Evolutionary conservation across 2,888 invertebrate species (phyloP), one percentile per base, ranked within the genome.

Genomic region (Sesamia inferens): DNA sequence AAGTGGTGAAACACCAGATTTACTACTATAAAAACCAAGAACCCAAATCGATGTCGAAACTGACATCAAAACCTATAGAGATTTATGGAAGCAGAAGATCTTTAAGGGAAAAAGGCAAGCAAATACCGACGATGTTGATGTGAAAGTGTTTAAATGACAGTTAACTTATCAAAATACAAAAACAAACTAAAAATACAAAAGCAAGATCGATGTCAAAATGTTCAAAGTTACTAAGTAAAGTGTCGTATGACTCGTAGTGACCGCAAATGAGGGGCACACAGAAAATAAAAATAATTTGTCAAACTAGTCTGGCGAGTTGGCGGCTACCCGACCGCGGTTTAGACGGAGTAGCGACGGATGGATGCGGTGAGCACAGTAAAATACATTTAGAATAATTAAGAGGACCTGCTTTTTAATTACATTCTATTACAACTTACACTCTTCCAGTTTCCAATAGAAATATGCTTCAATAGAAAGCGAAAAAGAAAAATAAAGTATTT

Each of bases 201-300:
- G 73, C n/a, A n/a, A 72, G 61, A 68, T 47, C 80, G 66, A 82
- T 82, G 76, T 84, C 79, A 79, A 84, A 70, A 82, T 71, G 77
- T 83, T 78, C 78, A 81, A 82, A 85, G 83, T 79, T 84, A 81
- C 81, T 76, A 61, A 78, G 68, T 82, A 39, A 76, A 88, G 87
- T 89, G 85, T 89, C 91, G 80, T 87, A 88, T 91, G 85, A 87
- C 90, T 77, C 75, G 71, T 88, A 82, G 76, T 87, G 89, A 93
- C 94, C 94, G 90, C 93, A 93, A 91, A 91, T 87, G 88, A 87
- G 87, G 84, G 82, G 83, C 77, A 83, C 83, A 87, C 63, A 74
- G 75, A 82, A 91, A 93, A 92, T 90, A 93, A 92, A 91, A 92
- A 93, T 92, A 92, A 94, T 94, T 94, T 94, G 94, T 94, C 95